These are phyloP conservation scores for Lemur catta DNA, from an alignment of 2,797 vertebrate species.

Conservation along the genomic window DNA sequence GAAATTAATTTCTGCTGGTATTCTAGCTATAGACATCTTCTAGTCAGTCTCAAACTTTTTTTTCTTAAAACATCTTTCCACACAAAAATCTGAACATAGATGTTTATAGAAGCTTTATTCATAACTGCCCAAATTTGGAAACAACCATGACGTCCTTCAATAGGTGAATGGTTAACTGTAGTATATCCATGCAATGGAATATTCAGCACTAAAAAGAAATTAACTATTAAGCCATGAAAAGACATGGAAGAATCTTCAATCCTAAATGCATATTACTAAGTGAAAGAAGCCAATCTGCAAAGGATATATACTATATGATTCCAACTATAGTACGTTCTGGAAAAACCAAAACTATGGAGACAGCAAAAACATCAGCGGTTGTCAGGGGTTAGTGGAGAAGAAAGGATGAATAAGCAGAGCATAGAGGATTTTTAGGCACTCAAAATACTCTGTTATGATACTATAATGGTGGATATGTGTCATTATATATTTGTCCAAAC, in stretches of 20 bases:
- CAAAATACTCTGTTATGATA: background rate
- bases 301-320: background rate
- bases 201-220: background rate
- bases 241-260: background rate
- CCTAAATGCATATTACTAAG: background rate
- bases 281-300: background rate
- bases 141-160: background rate
- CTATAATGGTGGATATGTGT: background rate
- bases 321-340: background rate
- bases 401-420: background rate
- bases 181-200: background rate
- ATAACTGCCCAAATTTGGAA: background rate
- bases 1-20: background rate
- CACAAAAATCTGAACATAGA: background rate
- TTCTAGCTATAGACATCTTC: background rate
- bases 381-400: background rate
- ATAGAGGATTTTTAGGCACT: background rate
- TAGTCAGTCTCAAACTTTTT: background rate
- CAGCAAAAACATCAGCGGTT: background rate
- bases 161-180: background rate
- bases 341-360: background rate
- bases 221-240: background rate
- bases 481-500: background rate
- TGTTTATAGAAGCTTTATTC: background rate
- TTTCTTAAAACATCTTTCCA: slow-evolving; percentile 13